Conservation (phyloP, 2,797 vertebrate genomes). For the Argentina silus region DNA sequence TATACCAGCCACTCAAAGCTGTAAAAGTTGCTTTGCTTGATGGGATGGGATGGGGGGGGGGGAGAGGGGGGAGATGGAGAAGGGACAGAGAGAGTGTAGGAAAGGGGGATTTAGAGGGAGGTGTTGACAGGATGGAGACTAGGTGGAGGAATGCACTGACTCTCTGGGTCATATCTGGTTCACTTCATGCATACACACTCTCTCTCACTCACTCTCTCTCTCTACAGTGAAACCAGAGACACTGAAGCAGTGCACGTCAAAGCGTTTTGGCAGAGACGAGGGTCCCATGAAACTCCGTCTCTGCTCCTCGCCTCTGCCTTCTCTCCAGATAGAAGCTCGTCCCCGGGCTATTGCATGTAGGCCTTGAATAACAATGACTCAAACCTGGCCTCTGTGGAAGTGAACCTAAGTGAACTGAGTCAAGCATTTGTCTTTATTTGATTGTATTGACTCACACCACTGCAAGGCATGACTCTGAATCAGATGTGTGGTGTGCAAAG, state of each 20-base stretch:
- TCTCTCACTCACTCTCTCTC: neutral
- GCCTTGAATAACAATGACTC: too few relatives aligned
- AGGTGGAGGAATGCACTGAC: neutral
- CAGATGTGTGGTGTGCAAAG: too few relatives aligned
- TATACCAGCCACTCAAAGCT: too few relatives aligned
- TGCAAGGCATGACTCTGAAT: too few relatives aligned
- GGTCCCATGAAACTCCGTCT: neutral
- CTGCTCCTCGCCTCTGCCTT: neutral
- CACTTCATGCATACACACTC: neutral
- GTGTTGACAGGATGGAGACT: neutral
- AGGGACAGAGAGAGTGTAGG: neutral
- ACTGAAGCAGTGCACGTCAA: neutral
- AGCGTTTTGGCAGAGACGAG: constrained; percentile 1
- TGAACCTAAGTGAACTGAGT: too few relatives aligned
- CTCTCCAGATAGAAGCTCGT: neutral
- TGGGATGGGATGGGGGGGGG: neutral
- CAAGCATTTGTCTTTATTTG: too few relatives aligned
- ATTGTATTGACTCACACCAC: too few relatives aligned
- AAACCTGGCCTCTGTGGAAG: too few relatives aligned
- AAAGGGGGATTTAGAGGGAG: neutral
- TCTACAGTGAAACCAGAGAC: constrained; percentile 4
- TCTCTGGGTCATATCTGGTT: constrained; percentile 2
- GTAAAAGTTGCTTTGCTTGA: neutral
- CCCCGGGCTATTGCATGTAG: too few relatives aligned
- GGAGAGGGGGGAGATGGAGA: neutral